Conservation (phyloP, 1,140 invertebrate genomes). For the Leptestheria dahalacensis region DNA sequence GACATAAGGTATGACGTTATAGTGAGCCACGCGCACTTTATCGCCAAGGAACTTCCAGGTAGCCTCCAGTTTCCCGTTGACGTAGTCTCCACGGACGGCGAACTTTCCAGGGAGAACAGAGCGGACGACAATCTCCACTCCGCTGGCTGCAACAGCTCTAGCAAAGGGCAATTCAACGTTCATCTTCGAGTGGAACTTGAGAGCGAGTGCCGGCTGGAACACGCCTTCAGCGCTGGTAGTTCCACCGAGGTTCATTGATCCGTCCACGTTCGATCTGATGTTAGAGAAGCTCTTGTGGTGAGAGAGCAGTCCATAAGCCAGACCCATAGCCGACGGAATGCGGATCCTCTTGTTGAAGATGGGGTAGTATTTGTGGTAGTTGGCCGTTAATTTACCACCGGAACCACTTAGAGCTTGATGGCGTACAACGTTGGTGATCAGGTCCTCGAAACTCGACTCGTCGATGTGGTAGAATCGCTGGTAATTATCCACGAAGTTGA, state of each 20-base stretch:
- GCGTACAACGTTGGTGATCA: background rate
- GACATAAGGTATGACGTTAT: background rate
- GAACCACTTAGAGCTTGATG: background rate
- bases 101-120: constrained; percentile 4
- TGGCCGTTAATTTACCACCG: background rate
- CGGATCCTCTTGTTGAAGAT: background rate
- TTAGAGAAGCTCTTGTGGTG: background rate
- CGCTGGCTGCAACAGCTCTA: background rate
- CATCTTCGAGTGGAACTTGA: constrained; percentile 1
- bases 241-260: background rate
- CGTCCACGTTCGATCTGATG: background rate
- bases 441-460: background rate
- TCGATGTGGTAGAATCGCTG: constrained; percentile 13
- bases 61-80: constrained; percentile 1
- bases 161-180: constrained; percentile 7
- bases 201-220: background rate
- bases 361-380: constrained; percentile 10
- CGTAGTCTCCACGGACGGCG: background rate
- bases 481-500: constrained; percentile 9
- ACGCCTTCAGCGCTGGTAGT: background rate
- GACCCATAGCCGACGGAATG: constrained; percentile 11
- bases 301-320: background rate
- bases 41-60: constrained; percentile 4
- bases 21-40: background rate
- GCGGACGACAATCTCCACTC: background rate